Conservation (phyloP, 2,113 vertebrate genomes). For the Brienomyrus brachyistius region DNA sequence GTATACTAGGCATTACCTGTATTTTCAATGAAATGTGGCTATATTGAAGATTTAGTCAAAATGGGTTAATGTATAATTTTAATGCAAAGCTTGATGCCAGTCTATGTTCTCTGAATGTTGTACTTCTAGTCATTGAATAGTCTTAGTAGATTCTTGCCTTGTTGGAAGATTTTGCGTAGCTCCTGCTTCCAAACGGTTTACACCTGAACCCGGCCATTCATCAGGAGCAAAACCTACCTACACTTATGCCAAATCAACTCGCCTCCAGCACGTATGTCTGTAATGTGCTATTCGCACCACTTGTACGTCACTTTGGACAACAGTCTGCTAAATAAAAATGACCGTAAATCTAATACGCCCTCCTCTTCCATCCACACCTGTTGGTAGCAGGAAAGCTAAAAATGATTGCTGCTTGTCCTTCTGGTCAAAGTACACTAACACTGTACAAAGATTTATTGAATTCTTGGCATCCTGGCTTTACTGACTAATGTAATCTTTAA, state of each 20-base stretch:
- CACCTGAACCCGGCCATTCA: neutral
- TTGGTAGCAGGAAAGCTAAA: neutral
- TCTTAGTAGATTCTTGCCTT: neutral
- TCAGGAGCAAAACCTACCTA: neutral
- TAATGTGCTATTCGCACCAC: neutral
- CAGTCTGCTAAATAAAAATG: neutral
- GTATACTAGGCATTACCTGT: neutral
- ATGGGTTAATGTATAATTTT: neutral
- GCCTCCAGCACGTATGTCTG: neutral
- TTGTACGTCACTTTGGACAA: neutral
- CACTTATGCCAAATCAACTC: neutral
- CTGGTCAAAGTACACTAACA: neutral
- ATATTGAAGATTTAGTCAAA: neutral
- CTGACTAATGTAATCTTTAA: neutral
- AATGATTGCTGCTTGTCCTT: neutral
- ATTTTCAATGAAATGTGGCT: neutral
- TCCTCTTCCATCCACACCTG: neutral
- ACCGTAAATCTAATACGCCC: neutral
- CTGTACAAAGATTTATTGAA: neutral
- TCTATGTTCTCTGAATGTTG: neutral
- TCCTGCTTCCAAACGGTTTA: neutral
- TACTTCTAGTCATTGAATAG: neutral
- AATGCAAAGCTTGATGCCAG: neutral
- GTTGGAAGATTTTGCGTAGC: neutral
- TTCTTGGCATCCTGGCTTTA: neutral